Evolutionary conservation across 2,113 vertebrate species (phyloP).

Genomic region (Phyllostomus hastatus): DNA sequence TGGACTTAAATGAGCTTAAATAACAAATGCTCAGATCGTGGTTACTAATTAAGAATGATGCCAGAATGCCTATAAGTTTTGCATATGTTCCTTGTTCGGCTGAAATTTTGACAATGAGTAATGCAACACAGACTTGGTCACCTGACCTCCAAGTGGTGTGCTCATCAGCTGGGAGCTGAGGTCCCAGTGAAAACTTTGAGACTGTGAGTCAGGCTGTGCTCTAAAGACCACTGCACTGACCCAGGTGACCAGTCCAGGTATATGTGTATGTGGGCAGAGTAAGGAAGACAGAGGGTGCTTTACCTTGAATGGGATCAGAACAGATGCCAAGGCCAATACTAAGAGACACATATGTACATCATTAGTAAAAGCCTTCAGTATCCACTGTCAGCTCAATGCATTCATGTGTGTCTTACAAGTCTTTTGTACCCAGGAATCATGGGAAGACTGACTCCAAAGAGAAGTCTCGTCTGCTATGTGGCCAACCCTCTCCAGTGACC

Average conservation of each 20-base stretch:
- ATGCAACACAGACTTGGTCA: constrained; percentile 70
- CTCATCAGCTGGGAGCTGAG: constrained; percentile 20
- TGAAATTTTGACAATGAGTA: constrained; percentile 80
- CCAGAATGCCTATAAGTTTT: constrained; percentile 71
- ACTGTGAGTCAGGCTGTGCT: background rate
- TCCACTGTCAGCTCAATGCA: background rate
- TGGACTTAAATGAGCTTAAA: constrained; percentile 81
- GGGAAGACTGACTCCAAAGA: background rate
- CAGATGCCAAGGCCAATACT: background rate
- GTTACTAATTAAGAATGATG: constrained; percentile 78
- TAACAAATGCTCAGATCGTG: constrained; percentile 81
- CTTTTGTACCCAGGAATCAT: constrained; percentile 1
- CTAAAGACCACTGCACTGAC: background rate
- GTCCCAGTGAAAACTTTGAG: background rate
- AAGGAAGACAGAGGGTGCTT: background rate
- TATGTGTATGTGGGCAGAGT: background rate
- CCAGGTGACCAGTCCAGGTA: background rate
- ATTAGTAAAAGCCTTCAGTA: constrained; percentile 20
- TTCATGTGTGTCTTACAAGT: background rate
- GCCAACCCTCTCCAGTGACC: background rate
- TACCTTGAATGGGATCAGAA: background rate
- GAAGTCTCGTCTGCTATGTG: background rate
- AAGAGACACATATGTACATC: background rate
- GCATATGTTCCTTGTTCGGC: constrained; percentile 79
- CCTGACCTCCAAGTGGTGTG: constrained; percentile 64